These are phyloP conservation scores for Cryptoblepharus egeriae DNA, from an alignment of 2,797 vertebrate species.

Conservation along the genomic window DNA sequence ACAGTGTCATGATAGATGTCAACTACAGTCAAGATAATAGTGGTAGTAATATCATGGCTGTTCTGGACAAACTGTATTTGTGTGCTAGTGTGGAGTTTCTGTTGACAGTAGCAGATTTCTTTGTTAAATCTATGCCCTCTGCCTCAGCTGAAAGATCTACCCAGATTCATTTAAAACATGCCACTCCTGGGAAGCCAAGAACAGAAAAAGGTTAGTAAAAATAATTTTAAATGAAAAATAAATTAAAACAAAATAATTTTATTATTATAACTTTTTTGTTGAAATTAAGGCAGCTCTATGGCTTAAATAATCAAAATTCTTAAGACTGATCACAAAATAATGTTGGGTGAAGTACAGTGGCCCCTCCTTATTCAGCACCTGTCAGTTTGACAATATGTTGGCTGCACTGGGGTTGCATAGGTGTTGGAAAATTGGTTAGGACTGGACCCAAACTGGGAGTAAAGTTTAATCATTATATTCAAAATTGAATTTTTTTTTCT, in stretches of 20 bases:
- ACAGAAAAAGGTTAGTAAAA: constrained; percentile 72
- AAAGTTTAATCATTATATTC: too few relatives aligned
- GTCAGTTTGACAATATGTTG: too few relatives aligned
- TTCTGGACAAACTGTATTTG: constrained; percentile 91
- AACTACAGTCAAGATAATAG: constrained; percentile 80
- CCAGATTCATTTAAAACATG: constrained; percentile 79
- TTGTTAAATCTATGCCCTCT: constrained; percentile 86
- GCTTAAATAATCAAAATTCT: background rate
- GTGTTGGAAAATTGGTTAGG: too few relatives aligned
- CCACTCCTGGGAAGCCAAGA: constrained; percentile 70
- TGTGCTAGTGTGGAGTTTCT: constrained; percentile 97
- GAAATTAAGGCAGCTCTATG: background rate
- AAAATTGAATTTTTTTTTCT: too few relatives aligned
- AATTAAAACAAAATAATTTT: too few relatives aligned
- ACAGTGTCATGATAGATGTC: constrained; percentile 87
- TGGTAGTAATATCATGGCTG: constrained; percentile 79
- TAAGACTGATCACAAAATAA: too few relatives aligned
- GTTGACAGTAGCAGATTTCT: constrained; percentile 93
- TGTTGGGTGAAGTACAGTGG: too few relatives aligned
- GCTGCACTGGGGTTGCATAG: too few relatives aligned
- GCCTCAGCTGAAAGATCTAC: constrained; percentile 69
- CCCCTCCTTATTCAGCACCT: too few relatives aligned
- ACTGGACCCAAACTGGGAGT: too few relatives aligned
- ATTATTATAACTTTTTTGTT: too few relatives aligned
- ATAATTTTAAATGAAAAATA: rapidly evolving